Base-by-base conservation (phyloP, 2,888 invertebrate species). In the Loripinus fragilis region DNA sequence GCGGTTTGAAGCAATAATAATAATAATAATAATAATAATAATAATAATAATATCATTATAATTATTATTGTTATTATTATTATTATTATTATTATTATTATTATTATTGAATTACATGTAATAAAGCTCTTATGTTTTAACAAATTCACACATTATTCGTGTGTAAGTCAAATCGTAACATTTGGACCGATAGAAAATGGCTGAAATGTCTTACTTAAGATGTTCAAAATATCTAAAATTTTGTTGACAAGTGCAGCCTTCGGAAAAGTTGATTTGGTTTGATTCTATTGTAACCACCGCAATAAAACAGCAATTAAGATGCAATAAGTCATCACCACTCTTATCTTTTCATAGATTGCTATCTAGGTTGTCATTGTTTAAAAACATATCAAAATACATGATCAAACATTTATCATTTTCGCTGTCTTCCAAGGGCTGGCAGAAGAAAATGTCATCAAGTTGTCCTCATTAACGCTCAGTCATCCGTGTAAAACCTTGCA, bases 251-350 rank as follows among this genome's bases (percentile, higher is more conserved):
- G 66, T 41, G 28, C 38, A 38, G 45, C 80, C 73, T 41, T 23
- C 35, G 80, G 80, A 73, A 55, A 76, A 55, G 55, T 80, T 70
- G 66, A 74, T 68, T 64, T 33, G 64, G 42, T 64, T 42, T 67
- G 60, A 60, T 30, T 68, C 67, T 50, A 79, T 83, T 83, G 78
- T 83, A 60, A 38, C 52, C 3, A 20, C 50, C 38, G 83, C 80
- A 73, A 75, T 83, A 80, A 83, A 83, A 83, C 42, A 75, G 83
- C 78, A 83, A 83, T 83, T 80, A 83, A 80, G 80, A 75, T 79
- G 77, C 77, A 83, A 83, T 80, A 75, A 73, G 83, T 78, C 79
- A 78, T 67, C 69, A 69, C 60, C 50, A 42, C 73, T 80, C 80
- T 80, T 76, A 83, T 78, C 72, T 48, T 30, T 20, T 69, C 35